phyloP scores from a whole-genome alignment of 2,113 vertebrate species.

The Sinocyclocheilus rhinocerous region DNA sequence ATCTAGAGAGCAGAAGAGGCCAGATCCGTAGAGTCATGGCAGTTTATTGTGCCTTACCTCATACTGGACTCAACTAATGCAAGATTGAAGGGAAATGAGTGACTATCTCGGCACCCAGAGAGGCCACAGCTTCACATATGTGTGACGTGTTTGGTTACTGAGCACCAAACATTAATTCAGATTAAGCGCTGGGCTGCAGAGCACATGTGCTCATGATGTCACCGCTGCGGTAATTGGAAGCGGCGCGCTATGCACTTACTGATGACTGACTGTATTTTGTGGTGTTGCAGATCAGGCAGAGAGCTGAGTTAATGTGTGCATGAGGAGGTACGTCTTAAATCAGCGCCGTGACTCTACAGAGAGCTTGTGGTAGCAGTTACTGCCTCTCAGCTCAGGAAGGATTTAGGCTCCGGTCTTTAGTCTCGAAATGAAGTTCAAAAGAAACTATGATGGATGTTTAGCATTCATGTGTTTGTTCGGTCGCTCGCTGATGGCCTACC shows the following conservation, averaged over 20 bases:
- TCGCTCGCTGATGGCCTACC: conserved; percentile 21
- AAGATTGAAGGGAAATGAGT: neutral
- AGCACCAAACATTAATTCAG: neutral
- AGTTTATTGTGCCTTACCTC: conserved; percentile 36
- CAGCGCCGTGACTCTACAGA: conserved; percentile 9
- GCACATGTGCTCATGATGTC: conserved; percentile 39
- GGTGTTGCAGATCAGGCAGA: conserved; percentile 20
- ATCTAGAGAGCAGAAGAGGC: neutral
- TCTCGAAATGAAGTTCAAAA: conserved; percentile 18
- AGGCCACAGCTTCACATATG: neutral
- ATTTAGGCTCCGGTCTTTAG: conserved; percentile 4
- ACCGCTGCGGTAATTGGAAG: conserved; percentile 24
- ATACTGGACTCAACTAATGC: conserved; percentile 26
- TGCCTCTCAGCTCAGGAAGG: conserved; percentile 22
- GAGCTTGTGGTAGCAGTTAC: conserved; percentile 27
- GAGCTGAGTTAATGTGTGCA: conserved; percentile 9
- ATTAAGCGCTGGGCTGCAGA: conserved; percentile 5
- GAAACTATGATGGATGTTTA: conserved; percentile 25
- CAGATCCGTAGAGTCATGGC: neutral
- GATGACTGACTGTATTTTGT: conserved; percentile 34
- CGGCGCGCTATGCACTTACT: neutral
- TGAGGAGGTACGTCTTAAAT: conserved; percentile 21
- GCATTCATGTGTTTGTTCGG: neutral
- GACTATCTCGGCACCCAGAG: neutral
- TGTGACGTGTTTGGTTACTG: neutral